Evolutionary conservation across 2,113 vertebrate species (phyloP), one percentile per base, ranked within the genome.

Genomic region (Syngnathus floridae): DNA sequence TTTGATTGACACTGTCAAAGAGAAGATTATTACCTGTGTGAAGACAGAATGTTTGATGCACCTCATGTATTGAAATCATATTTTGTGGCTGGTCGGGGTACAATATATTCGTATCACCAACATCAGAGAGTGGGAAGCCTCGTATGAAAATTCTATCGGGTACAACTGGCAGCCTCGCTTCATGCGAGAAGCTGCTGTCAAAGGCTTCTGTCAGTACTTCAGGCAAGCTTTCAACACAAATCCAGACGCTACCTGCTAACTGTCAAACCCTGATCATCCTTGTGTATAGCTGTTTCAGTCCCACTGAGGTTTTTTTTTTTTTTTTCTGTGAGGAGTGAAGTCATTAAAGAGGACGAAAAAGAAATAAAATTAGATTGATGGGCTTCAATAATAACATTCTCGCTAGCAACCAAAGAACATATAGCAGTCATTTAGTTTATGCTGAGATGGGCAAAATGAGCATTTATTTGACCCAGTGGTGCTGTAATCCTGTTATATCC

Each of bases 141-240:
- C 63, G 38, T 72, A 31, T 58, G 21, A 77, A 14, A 35, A 67
- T 48, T 10, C 35, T 64, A 68, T 40, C 76, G 66, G 70, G 57
- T 58, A 62, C 40, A 60, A 62, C 69, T 73, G 66, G 62, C 51
- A 58, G 56, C 62, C 63, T 64, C 46, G 14, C 57, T 45, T 67
- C 69, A 70, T 67, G 41, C 46, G 56, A 26, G 19, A 51, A 49
- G 22, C 64, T 66, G 57, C 65, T 62, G 31, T 54, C 56, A 22
- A 59, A 55, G 11, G 51, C 51, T 52, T 36, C 71, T 82, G 76
- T 84, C 82, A 83, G 69, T 75, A 67, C 62, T 62, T 82, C 58
- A 62, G 45, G 61, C 64, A 54, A 59, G 37, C 51, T 46, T 73
- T 43, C 31, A 64, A 51, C 58, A 67, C 65, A 54, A 66, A 35